Evolutionary conservation across 2,888 invertebrate genomes (phyloP).

Genomic region (Carpatolechia fugitivella): DNA sequence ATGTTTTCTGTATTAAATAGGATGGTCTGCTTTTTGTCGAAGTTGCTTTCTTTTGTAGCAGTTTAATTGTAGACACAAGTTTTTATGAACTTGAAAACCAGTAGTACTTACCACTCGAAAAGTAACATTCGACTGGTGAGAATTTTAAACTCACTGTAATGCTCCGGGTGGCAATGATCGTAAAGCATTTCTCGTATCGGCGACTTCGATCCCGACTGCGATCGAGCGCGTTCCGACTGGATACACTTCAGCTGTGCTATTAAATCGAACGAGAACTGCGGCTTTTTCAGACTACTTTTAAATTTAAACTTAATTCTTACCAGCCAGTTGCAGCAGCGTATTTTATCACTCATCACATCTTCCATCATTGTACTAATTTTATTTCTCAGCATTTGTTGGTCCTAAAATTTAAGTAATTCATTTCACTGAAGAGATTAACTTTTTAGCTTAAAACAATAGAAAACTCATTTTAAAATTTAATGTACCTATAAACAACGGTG

Average conservation of each 20-base stretch:
- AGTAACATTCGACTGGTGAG: constrained; percentile 40
- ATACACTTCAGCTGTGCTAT: constrained; percentile 12
- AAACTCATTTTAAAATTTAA: no score
- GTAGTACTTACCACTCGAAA: constrained; percentile 19
- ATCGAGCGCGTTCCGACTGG: constrained; percentile 36
- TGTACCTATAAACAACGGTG: no score
- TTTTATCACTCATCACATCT: no score
- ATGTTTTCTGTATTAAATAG: no score
- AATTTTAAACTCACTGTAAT: constrained; percentile 62
- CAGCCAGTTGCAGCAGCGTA: neutral
- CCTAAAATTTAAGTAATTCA: no score
- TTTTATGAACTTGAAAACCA: constrained; percentile 12
- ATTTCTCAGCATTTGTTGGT: no score
- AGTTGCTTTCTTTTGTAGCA: no score
- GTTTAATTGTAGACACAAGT: neutral
- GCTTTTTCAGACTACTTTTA: constrained; percentile 12
- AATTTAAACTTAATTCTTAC: constrained; percentile 14
- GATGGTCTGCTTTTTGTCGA: no score
- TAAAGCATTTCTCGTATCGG: constrained; percentile 62
- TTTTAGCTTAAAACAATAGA: no score
- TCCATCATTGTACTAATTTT: no score
- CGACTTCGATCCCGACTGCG: constrained; percentile 35
- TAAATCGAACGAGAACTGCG: constrained; percentile 18
- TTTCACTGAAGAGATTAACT: no score
- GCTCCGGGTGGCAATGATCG: constrained; percentile 54